Evolutionary conservation across 2,113 vertebrate genomes (phyloP), one percentile per base, ranked within the genome.

Genomic region (Sterrhoptilus dennistouni): DNA sequence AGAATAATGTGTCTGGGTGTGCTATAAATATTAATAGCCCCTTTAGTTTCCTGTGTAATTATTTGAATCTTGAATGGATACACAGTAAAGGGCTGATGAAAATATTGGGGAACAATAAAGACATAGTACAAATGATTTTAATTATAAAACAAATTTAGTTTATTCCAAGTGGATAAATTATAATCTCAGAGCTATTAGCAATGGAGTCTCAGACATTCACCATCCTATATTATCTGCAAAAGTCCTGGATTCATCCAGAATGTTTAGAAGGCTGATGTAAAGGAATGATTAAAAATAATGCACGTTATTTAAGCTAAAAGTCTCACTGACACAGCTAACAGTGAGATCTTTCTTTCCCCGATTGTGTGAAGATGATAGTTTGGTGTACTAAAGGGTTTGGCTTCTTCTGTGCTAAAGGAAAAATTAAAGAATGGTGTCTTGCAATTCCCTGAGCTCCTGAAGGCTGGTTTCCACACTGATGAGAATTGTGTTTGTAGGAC

Each of bases 11-110:
- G 35, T 14, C 40, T 70, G 75, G 42, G 14, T 57, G 15, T 83
- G 23, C 9, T 86, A 65, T 80, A 88, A 93, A 95, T 90, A 92
- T 85, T 94, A 87, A 93, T 69, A 85, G 8, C 15, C 10, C 19
- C 11, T 91, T 86, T 77, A 70, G 5, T 95, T 93, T 86, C 25
- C 28, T 65, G 14, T 72, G n/a, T 45, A 77, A 92, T 69, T 61
- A 45, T 72, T 71, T 83, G 6, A 86, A 80, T 70, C 42, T 60
- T 65, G 21, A 82, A 71, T 85, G 11, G 36, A 50, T 74, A 61
- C 24, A 64, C 6, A 83, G n/a, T 77, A 87, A 76, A 88, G 15
- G 23, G 42, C 36, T 92, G 50, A 83, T 59, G 27, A 86, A 93
- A 95, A 45, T 35, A 8, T 9, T 50, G 16, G 11, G 29, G 11